Conservation (phyloP, 2,888 invertebrate genomes). For the Lasioglossum marginatum region DNA sequence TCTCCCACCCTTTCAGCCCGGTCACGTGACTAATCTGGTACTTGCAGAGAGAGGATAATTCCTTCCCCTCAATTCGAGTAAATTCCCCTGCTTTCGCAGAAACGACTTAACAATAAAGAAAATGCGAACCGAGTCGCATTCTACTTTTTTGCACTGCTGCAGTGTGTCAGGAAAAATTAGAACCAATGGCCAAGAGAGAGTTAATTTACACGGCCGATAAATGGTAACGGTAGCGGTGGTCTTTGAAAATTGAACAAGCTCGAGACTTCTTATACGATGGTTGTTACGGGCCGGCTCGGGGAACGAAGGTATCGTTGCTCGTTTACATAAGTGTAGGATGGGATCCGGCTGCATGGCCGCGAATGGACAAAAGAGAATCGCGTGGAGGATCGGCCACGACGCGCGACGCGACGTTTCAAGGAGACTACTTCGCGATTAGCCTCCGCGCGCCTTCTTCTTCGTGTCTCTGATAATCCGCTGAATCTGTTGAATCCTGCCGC, state of each 20-base stretch:
- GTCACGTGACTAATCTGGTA: too few species aligned
- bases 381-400: slow-evolving; percentile 43
- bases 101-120: neutral
- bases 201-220: neutral
- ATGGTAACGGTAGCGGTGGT: neutral
- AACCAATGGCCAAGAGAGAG: neutral
- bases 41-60: too few species aligned
- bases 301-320: slow-evolving; percentile 38
- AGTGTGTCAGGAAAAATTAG: neutral
- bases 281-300: neutral
- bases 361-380: slow-evolving; percentile 55
- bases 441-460: neutral
- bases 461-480: slow-evolving; percentile 27
- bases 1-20: too few species aligned
- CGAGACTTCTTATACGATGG: neutral
- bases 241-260: slow-evolving; percentile 9
- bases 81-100: too few species aligned
- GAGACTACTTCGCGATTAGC: slow-evolving; percentile 54
- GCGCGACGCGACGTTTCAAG: slow-evolving; percentile 54
- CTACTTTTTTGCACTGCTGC: neutral
- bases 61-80: too few species aligned
- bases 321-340: slow-evolving; percentile 53
- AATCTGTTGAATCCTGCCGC: neutral
- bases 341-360: slow-evolving; percentile 27
- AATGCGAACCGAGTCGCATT: neutral